Percentiles rank a stretch among this genome's conserved stretches.
These are phyloP conservation scores for Drosophila meridionalis DNA, from an alignment of 2,888 invertebrate genomes.

Conservation along the genomic window DNA sequence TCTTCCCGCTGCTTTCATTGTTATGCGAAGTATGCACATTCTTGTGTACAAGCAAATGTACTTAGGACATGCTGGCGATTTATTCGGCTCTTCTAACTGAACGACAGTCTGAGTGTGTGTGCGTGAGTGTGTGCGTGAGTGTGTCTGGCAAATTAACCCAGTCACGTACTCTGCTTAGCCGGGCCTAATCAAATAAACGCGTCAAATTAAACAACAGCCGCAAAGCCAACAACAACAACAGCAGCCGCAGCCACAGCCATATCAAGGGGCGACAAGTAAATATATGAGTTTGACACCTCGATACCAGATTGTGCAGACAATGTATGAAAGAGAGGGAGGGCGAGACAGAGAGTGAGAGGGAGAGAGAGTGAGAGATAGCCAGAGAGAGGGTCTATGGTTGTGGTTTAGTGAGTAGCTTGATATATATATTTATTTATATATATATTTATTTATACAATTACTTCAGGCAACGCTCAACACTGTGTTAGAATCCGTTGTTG, in stretches of 20 bases:
- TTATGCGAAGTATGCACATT: conserved; percentile 73
- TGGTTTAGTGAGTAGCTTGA: not conserved
- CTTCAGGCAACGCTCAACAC: conserved; percentile 31
- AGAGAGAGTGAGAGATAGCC: not conserved
- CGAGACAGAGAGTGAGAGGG: not conserved
- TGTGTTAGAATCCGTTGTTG: conserved; percentile 30
- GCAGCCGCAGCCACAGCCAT: conserved; percentile 21
- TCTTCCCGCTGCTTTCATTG: conserved; percentile 57
- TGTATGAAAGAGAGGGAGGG: conserved; percentile 12
- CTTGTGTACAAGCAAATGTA: conserved; percentile 60
- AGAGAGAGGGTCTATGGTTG: not conserved
- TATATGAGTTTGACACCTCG: conserved; percentile 72
- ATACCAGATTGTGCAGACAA: conserved; percentile 43
- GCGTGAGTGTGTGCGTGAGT: conserved; percentile 10
- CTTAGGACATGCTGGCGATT: conserved; percentile 71
- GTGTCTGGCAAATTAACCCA: conserved; percentile 68
- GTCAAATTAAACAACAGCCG: conserved; percentile 73
- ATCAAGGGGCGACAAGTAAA: conserved; percentile 63
- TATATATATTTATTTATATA: conserved; percentile 8
- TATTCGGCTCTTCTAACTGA: conserved; percentile 65
- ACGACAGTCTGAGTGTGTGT: conserved; percentile 13
- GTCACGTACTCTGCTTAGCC: conserved; percentile 74
- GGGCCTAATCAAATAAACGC: conserved; percentile 78
- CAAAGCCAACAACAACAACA: conserved; percentile 62
- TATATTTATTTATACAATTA: conserved; percentile 15